Conservation (phyloP, 2,113 vertebrate genomes). For the Thunnus maccoyii region DNA sequence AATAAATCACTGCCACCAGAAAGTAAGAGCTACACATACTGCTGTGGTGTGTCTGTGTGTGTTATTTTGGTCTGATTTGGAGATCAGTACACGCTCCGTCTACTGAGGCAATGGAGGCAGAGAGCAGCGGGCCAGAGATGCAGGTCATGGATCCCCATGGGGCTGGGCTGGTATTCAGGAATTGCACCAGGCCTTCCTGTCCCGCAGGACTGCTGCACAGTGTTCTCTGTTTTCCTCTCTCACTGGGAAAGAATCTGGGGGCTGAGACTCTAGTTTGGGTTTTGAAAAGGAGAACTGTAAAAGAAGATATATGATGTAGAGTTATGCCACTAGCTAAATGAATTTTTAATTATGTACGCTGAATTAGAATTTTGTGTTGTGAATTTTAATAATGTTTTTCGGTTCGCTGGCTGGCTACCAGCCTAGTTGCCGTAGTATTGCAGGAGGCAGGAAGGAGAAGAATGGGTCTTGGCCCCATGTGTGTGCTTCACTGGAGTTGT, state of each 20-base stretch:
- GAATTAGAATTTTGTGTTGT: constrained; percentile 34
- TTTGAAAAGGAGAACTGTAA: constrained; percentile 59
- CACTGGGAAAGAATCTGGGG: constrained; percentile 24
- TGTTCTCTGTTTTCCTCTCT: constrained; percentile 23
- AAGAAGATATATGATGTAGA: constrained; percentile 27
- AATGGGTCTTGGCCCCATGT: constrained; percentile 13
- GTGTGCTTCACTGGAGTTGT: constrained; percentile 37
- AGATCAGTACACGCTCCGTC: constrained; percentile 37
- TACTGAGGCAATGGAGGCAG: constrained; percentile 43
- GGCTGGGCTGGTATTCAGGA: constrained; percentile 77
- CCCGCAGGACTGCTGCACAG: constrained; percentile 55
- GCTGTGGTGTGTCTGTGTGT: constrained; percentile 10
- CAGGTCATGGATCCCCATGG: constrained; percentile 78
- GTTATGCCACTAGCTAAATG: constrained; percentile 33
- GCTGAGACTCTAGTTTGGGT: constrained; percentile 7
- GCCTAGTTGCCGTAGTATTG: constrained; percentile 16
- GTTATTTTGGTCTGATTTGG: constrained; percentile 60
- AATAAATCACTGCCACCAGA: constrained; percentile 29
- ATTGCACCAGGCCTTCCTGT: constrained; percentile 65
- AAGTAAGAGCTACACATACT: constrained; percentile 16
- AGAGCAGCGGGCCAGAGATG: constrained; percentile 70
- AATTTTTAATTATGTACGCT: constrained; percentile 39
- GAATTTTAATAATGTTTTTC: constrained; percentile 30
- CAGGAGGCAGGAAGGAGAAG: constrained; percentile 28
- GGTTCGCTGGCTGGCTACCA: constrained; percentile 4